Conservation (phyloP, 2,113 vertebrate species). For the Nothocercus julius region DNA sequence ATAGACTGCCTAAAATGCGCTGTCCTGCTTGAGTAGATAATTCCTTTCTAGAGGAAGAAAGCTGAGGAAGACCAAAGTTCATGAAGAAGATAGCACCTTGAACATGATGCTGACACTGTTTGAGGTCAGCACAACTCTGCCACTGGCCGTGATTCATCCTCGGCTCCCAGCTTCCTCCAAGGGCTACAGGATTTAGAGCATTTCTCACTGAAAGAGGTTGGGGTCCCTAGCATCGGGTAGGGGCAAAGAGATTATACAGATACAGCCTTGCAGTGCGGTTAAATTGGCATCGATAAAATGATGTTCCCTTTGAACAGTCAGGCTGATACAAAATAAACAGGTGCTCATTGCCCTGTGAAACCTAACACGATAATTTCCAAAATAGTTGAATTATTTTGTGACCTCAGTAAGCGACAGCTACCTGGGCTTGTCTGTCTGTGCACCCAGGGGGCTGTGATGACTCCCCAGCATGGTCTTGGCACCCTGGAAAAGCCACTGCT, state of each 20-base stretch:
- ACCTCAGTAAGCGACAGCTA: background rate
- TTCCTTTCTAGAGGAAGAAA: background rate
- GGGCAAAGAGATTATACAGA: background rate
- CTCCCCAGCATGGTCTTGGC: background rate
- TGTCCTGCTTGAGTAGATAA: background rate
- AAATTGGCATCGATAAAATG: too few relatives aligned
- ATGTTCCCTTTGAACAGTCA: background rate
- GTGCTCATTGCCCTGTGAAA: background rate
- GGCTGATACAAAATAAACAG: background rate
- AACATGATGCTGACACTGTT: background rate
- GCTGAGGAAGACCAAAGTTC: background rate
- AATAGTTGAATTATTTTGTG: background rate
- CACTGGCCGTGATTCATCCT: background rate
- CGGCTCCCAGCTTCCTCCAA: background rate
- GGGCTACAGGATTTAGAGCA: background rate
- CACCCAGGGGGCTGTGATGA: background rate
- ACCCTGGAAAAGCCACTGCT: background rate
- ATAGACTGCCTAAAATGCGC: background rate
- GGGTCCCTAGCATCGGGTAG: accelerated
- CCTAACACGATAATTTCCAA: background rate
- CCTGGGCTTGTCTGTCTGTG: background rate
- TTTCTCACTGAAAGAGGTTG: accelerated
- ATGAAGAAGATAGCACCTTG: accelerated
- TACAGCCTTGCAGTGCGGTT: background rate
- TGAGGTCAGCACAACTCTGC: background rate